A percentile compares a stretch with the other conserved stretches of the same genome.
These are phyloP conservation scores for Ophion slaviceki DNA, from an alignment of 2,888 invertebrate genomes.

Conservation along the genomic window DNA sequence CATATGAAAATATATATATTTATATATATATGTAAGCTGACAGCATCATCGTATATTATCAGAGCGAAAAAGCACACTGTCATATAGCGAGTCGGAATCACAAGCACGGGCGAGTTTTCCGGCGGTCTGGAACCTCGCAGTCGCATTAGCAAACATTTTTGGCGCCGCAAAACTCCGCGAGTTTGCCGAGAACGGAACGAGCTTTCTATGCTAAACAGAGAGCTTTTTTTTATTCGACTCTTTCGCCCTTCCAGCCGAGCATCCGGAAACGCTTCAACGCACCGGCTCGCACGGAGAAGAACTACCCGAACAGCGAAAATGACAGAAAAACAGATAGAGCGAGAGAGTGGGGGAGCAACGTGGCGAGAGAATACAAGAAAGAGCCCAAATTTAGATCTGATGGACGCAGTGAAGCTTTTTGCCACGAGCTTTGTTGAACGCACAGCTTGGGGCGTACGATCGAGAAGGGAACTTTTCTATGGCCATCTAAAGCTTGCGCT, in stretches of 20 bases:
- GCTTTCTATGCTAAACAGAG: slow-evolving; percentile 74
- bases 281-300: not conserved
- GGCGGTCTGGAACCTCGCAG: slow-evolving; percentile 22
- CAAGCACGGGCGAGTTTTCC: slow-evolving; percentile 25
- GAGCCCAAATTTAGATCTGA: slow-evolving; percentile 57
- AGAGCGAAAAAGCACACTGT: not conserved
- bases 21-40: no score
- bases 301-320: slow-evolving; percentile 19
- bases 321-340: slow-evolving; percentile 22
- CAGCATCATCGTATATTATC: slow-evolving; percentile 4
- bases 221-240: slow-evolving; percentile 63
- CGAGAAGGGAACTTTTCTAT: slow-evolving; percentile 43
- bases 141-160: slow-evolving; percentile 67
- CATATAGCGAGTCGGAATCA: not conserved
- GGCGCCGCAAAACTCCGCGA: slow-evolving; percentile 61
- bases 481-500: slow-evolving; percentile 27
- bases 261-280: slow-evolving; percentile 36
- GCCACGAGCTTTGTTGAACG: slow-evolving; percentile 64
- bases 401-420: slow-evolving; percentile 67
- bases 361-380: slow-evolving; percentile 17
- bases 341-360: slow-evolving; percentile 7
- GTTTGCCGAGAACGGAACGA: slow-evolving; percentile 67
- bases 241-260: slow-evolving; percentile 11
- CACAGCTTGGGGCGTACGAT: slow-evolving; percentile 25
- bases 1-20: no score